phyloP scores from a whole-genome alignment of 2,888 invertebrate species.

The Nephrocerus scutellatus region DNA sequence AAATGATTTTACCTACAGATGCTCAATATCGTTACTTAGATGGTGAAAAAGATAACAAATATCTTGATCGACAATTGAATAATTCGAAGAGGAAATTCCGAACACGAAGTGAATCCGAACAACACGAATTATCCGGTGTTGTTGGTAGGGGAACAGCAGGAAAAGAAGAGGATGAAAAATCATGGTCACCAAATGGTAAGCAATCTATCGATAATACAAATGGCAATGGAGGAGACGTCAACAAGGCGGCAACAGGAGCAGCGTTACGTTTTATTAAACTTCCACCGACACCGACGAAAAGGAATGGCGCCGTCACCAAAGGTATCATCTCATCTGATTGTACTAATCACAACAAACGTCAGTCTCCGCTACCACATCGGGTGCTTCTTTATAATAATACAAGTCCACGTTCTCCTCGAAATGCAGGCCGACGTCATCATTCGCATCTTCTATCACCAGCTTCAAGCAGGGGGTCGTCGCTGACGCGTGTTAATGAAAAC shows the following conservation, averaged over 20 bases:
- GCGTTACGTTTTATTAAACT: slow-evolving; percentile 5
- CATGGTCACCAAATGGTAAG: no score
- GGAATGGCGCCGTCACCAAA: slow-evolving; percentile 5
- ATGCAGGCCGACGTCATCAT: slow-evolving; percentile 4
- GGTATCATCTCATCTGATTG: neutral
- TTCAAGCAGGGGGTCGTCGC: slow-evolving; percentile 15
- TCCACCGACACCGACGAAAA: slow-evolving; percentile 2
- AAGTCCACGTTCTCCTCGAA: slow-evolving; percentile 35
- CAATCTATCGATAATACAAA: slow-evolving; percentile 11
- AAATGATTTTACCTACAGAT: no score
- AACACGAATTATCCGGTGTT: slow-evolving; percentile 16
- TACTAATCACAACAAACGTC: no score
- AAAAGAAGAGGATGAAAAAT: slow-evolving; percentile 23
- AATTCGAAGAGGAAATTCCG: slow-evolving; percentile 28
- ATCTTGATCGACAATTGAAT: no score
- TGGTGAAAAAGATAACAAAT: no score
- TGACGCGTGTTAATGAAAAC: slow-evolving; percentile 23
- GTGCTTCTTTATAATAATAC: slow-evolving; percentile 41
- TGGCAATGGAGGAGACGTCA: slow-evolving; percentile 1
- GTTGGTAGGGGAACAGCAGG: slow-evolving; percentile 3
- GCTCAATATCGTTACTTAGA: no score
- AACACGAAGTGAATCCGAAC: slow-evolving; percentile 28
- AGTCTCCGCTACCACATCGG: slow-evolving; percentile 34
- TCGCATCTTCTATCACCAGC: slow-evolving; percentile 25
- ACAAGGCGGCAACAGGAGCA: no score